Percentiles rank a stretch among this genome's conserved stretches.
Conservation (phyloP, 2,888 invertebrate genomes). For the Drosophila putrida region DNA sequence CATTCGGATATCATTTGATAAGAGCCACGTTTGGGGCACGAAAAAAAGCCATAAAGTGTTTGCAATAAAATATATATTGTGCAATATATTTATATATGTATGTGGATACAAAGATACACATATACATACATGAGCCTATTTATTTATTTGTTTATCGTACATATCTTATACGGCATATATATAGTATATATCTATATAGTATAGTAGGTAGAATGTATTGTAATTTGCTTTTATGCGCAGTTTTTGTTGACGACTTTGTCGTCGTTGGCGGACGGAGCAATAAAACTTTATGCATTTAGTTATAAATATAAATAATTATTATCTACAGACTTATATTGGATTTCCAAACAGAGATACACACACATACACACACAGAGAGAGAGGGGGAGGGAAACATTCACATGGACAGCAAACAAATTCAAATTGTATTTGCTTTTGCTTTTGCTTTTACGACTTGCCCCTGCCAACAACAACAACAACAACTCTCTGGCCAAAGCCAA, state of each 20-base stretch:
- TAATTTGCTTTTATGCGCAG: constrained; percentile 77
- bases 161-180: constrained; percentile 20
- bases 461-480: constrained; percentile 37
- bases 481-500: constrained; percentile 20
- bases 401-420: constrained; percentile 56
- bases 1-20: constrained; percentile 12
- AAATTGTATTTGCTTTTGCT: constrained; percentile 65
- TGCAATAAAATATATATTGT: constrained; percentile 73
- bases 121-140: constrained; percentile 25
- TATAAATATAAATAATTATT: constrained; percentile 82
- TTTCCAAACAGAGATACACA: constrained; percentile 50
- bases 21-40: constrained; percentile 19
- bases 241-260: constrained; percentile 73
- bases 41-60: constrained; percentile 54
- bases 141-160: constrained; percentile 17
- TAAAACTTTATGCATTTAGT: constrained; percentile 81
- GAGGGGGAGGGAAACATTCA: constrained; percentile 18
- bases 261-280: constrained; percentile 52
- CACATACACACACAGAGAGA: constrained; percentile 10
- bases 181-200: constrained; percentile 9
- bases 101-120: constrained; percentile 20
- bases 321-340: constrained; percentile 72
- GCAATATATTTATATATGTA: constrained; percentile 54
- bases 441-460: constrained; percentile 58
- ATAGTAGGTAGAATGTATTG: constrained; percentile 61